These are phyloP conservation scores for Silurus lanzhouensis DNA, from an alignment of 2,797 vertebrate genomes.

Conservation along the genomic window DNA sequence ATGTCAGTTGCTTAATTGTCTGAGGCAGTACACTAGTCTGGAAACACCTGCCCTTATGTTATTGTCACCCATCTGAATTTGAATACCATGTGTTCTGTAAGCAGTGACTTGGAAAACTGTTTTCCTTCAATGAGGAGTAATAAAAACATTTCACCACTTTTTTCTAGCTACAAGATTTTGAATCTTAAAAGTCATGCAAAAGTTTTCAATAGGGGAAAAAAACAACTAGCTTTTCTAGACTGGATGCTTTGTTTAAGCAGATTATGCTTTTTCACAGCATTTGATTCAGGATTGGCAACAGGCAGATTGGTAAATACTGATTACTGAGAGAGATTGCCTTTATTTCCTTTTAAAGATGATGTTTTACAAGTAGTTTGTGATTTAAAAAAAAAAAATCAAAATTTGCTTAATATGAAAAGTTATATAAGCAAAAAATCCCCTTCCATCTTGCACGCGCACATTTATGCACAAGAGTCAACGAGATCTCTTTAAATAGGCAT, in stretches of 20 bases:
- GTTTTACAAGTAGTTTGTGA: not conserved
- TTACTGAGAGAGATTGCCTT: not conserved
- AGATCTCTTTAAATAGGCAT: constrained; percentile 43
- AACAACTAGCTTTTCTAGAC: not conserved
- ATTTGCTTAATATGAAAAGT: not conserved
- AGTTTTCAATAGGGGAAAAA: not conserved
- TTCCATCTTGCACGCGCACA: not conserved
- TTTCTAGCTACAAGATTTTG: not conserved
- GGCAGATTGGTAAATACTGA: not conserved
- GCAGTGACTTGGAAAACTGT: no score
- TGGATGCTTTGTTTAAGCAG: no score
- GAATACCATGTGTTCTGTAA: no score
- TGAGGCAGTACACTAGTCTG: no score
- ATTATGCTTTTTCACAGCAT: not conserved
- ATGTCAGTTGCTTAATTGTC: no score
- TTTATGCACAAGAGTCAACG: constrained; percentile 17
- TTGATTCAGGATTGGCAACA: not conserved
- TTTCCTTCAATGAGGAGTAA: not conserved
- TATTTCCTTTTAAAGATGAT: not conserved
- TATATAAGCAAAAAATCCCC: not conserved
- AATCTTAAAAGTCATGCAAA: not conserved
- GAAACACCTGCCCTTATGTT: no score
- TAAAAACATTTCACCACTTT: not conserved
- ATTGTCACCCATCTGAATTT: no score
- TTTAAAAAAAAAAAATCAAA: not conserved